A percentile compares a stretch with the other conserved stretches of the same genome.
phyloP scores from a whole-genome alignment of 2,888 invertebrate genomes.

The Drosophila gaucha region DNA sequence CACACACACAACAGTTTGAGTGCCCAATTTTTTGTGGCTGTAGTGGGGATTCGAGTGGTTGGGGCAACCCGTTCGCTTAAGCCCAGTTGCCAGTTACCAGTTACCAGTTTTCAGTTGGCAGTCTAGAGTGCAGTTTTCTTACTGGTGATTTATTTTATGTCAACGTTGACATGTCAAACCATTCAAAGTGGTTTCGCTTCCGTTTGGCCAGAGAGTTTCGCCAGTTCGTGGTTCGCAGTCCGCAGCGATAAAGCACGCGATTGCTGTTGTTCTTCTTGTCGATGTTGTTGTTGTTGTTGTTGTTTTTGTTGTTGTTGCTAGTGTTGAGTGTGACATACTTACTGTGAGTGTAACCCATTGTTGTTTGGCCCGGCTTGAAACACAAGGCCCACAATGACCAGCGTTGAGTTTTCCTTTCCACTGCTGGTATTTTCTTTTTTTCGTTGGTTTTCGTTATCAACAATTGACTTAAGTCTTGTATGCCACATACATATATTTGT shows the following conservation, averaged over 20 bases:
- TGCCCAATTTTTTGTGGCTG: conserved; percentile 46
- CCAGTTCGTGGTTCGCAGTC: conserved; percentile 39
- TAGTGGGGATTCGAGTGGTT: background rate
- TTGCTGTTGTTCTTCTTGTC: conserved; percentile 38
- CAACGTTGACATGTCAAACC: conserved; percentile 82
- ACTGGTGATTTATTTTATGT: conserved; percentile 80
- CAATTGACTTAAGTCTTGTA: conserved; percentile 66
- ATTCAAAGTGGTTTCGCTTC: conserved; percentile 80
- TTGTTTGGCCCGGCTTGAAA: conserved; percentile 43
- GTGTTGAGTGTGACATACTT: conserved; percentile 57
- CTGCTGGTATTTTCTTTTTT: conserved; percentile 20
- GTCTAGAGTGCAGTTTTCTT: conserved; percentile 64
- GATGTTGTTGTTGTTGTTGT: conserved; percentile 22
- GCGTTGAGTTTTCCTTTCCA: conserved; percentile 28
- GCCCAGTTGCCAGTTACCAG: conserved; percentile 32
- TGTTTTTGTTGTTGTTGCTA: conserved; percentile 31
- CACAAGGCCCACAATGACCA: conserved; percentile 41
- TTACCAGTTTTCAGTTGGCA: conserved; percentile 52
- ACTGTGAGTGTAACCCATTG: conserved; percentile 53
- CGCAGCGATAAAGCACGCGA: conserved; percentile 77
- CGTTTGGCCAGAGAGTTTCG: conserved; percentile 51
- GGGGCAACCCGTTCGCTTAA: conserved; percentile 39
- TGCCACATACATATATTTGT: conserved; percentile 1
- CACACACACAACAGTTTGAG: conserved; percentile 61
- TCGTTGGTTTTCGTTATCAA: conserved; percentile 59